Evolutionary conservation across 2,797 vertebrate genomes (phyloP).

Genomic region (Peromyscus eremicus): DNA sequence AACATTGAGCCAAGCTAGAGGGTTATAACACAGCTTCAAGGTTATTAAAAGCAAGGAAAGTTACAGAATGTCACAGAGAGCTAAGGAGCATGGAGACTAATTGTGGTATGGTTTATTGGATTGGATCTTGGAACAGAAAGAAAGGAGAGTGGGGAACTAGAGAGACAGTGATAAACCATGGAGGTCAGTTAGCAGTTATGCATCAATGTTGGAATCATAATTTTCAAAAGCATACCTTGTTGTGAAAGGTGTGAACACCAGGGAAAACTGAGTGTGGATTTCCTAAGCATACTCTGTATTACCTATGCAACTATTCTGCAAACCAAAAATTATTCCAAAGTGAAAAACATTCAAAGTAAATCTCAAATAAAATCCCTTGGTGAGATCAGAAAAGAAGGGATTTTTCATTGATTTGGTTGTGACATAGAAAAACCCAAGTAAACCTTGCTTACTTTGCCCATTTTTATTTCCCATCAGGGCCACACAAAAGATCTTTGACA

Average conservation of each 20-base stretch:
- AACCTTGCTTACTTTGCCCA: not conserved
- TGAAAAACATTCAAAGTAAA: not conserved
- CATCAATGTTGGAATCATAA: not conserved
- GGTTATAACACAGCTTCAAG: constrained; percentile 14
- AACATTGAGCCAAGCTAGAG: not conserved
- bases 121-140: not conserved
- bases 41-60: not conserved
- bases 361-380: not conserved
- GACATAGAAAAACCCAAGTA: not conserved
- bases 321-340: constrained; percentile 13
- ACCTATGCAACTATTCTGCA: not conserved
- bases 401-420: not conserved
- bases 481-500: not conserved
- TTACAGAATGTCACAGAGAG: not conserved
- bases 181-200: not conserved
- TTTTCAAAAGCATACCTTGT: not conserved
- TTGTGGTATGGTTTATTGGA: not conserved
- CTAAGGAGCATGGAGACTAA: not conserved
- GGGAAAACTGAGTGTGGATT: not conserved
- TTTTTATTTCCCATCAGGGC: not conserved
- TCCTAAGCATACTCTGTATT: not conserved
- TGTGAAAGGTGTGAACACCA: not conserved
- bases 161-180: not conserved
- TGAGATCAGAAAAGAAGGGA: not conserved
- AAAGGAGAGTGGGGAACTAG: not conserved